A percentile compares a stretch with the other conserved stretches of the same genome.
Conservation (phyloP, 2,888 invertebrate species). For the Druceiella hillmani region DNA sequence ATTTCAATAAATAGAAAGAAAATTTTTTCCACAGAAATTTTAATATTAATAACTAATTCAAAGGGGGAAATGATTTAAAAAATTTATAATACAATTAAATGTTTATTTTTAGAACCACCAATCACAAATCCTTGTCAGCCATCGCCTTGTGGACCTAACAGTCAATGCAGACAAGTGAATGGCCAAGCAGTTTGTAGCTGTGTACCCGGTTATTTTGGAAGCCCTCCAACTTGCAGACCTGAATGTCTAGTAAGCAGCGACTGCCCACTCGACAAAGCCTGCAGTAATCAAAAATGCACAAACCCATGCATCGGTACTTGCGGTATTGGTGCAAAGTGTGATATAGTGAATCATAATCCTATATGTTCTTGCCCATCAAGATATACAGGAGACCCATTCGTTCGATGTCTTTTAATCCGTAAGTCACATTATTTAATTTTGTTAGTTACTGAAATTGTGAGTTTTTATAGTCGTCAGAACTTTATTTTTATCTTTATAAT, state of each 20-base stretch:
- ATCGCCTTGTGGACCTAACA: constrained; percentile 64
- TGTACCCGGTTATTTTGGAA: constrained; percentile 64
- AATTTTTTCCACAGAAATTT: constrained; percentile 25
- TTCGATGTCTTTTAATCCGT: constrained; percentile 50
- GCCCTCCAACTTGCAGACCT: constrained; percentile 71
- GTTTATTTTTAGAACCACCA: constrained; percentile 35
- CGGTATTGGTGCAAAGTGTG: constrained; percentile 54
- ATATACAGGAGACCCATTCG: constrained; percentile 59
- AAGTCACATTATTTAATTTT: no score
- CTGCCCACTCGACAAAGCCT: constrained; percentile 62
- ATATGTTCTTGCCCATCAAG: constrained; percentile 62
- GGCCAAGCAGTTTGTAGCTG: constrained; percentile 60
- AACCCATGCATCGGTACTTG: constrained; percentile 71
- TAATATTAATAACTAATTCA: no score
- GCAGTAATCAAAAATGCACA: constrained; percentile 65
- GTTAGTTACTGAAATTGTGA: no score
- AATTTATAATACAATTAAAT: constrained; percentile 2
- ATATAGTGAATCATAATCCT: constrained; percentile 62
- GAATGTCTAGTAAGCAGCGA: constrained; percentile 75
- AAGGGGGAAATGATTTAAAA: no score
- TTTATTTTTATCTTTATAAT: no score
- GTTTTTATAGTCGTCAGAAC: no score
- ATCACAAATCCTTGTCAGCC: constrained; percentile 58
- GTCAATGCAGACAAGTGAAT: constrained; percentile 48
- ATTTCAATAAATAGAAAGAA: no score